These are phyloP conservation scores for Pantala flavescens DNA, from an alignment of 1,140 invertebrate species.

Conservation along the genomic window DNA sequence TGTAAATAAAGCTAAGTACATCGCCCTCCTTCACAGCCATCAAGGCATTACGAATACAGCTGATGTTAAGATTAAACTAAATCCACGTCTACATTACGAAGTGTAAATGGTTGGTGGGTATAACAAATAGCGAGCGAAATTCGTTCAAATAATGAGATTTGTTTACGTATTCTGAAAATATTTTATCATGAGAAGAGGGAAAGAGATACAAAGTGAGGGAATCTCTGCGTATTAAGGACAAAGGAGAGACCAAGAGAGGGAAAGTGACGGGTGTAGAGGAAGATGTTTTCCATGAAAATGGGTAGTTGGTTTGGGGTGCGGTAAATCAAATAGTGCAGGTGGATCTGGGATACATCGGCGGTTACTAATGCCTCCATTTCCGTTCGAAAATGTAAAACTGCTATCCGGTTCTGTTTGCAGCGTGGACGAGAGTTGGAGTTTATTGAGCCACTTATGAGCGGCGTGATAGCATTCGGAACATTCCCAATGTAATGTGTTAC, in stretches of 20 bases:
- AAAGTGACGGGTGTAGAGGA: background rate
- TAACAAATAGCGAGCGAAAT: too few species aligned
- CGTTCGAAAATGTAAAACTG: conserved; percentile 9
- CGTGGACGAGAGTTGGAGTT: background rate
- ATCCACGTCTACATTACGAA: too few species aligned
- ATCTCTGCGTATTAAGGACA: too few species aligned
- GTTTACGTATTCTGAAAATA: too few species aligned
- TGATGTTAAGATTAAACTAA: too few species aligned
- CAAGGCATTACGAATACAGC: too few species aligned
- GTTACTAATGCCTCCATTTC: conserved; percentile 5
- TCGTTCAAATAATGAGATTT: too few species aligned
- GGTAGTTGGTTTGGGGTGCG: background rate
- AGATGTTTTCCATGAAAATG: conserved; percentile 3
- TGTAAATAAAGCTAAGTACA: too few species aligned
- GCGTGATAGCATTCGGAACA: background rate
- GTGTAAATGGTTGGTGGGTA: too few species aligned
- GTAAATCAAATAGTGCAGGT: background rate
- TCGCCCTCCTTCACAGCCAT: too few species aligned
- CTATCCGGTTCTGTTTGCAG: background rate
- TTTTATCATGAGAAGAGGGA: too few species aligned
- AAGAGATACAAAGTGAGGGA: too few species aligned
- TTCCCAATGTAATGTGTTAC: background rate
- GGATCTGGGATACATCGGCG: conserved; percentile 2
- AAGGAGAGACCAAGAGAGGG: background rate
- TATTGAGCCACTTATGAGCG: conserved; percentile 8